Base-by-base conservation (phyloP, 2,113 vertebrate genomes). In the Carassius gibelio region DNA sequence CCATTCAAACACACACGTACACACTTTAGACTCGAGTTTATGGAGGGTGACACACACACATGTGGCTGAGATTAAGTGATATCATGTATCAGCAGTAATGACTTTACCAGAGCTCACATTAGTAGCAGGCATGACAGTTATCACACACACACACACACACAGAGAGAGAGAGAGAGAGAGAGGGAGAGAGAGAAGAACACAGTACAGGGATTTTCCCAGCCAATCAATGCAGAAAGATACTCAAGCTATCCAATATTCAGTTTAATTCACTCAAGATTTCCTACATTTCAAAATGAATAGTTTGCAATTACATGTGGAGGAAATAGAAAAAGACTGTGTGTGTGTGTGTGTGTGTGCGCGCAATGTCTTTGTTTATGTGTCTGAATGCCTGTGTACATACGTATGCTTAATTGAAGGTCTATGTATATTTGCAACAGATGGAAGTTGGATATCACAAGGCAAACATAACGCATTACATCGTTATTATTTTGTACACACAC, bases 51-150 rank as follows among this genome's bases (percentile, higher is more conserved):
- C 57, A 82, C 45, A 83, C 82, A 77, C 72, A 50, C 74, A 77
- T 62, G 62, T 66, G 61, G 38, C 57, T 61, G 62, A 80, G 30
- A 87, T 81, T 84, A 75, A 82, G 62, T 72, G 71, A 81, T 81
- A 84, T 84, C 71, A 68, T 81, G 86, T 84, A 79, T 84, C 69
- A 30, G 19, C 48, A 84, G 50, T 87, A 71, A 87, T 87, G 86
- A 82, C 50, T 87, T 64, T 84, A 87, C 84, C 86, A 87, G 86
- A 87, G 71, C 81, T 86, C 82, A 84, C 77, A 81, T 81, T 81
- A 69, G 82, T 50, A 69, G 74, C 62, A 62, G 72, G 57, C 74
- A 83, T 84, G 75, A 83, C 74, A 23, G 57, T 57, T 76, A 66
- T 42, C 42, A 9, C 42, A 9, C 36, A 75, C n/a, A 76, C 69